Evolutionary conservation across 2,113 vertebrate genomes (phyloP), one percentile per base, ranked within the genome.

Genomic region (Oreochromis aureus): DNA sequence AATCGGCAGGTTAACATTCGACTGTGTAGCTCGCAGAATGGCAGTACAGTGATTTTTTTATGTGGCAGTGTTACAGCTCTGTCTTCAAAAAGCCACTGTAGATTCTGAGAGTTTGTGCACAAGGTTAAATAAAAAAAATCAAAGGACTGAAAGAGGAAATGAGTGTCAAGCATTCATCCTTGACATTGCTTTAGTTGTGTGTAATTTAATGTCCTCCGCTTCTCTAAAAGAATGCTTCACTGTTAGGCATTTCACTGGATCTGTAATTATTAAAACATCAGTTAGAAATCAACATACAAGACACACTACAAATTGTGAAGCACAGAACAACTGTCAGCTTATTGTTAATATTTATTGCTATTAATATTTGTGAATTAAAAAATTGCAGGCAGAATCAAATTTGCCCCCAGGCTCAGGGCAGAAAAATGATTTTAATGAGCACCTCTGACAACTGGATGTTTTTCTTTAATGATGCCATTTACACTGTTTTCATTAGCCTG

Each of bases 371-470:
- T 54, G 56, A 69, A 61, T 80, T 53, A 41, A 80, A 84, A 89
- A 91, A 86, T 51, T 88, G 76, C 79, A 88, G 82, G 80, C 34
- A 8, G 80, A 87, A 87, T 87, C 83, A 86, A 84, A 85, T 86
- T 82, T 88, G 69, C 80, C 89, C 83, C 85, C 81, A 39, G 79
- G 92, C 85, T 48, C 13, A 5, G 55, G 83, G 48, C 41, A 80
- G 79, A 80, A 71, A 89, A 89, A 81, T 58, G 5, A 90, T 92
- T 93, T 92, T 86, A 87, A 89, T 53, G 61, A 91, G 90, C 55
- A 91, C 69, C 84, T 92, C 86, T 81, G 89, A 91, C 85, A 89
- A 87, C 48, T 83, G 41, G 36, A 79, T 59, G 41, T 54, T 80
- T 85, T 84, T 84, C 61, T 78, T 36, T 41, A 90, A 86, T 86